Percentiles rank a stretch among this genome's conserved stretches.
Evolutionary conservation across 2,113 vertebrate genomes (phyloP).

Genomic region (Hyperopisus bebe): DNA sequence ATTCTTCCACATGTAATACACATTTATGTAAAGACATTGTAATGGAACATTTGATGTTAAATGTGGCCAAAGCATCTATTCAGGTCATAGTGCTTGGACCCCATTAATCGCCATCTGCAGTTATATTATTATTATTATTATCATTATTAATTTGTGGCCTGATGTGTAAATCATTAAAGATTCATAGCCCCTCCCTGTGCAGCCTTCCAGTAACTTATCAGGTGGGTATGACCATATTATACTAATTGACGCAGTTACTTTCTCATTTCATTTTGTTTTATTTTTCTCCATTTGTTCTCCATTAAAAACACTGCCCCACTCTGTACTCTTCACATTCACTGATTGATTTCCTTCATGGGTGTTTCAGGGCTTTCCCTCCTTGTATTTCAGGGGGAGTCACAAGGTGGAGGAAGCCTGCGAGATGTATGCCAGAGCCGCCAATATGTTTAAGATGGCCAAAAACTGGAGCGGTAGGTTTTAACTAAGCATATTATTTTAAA

Average conservation of each 20-base stretch:
- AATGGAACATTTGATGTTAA: no score
- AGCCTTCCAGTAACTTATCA: neutral
- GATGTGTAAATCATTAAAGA: neutral
- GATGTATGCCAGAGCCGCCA: constrained; percentile 96
- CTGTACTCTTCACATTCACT: neutral
- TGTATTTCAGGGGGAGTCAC: constrained; percentile 74
- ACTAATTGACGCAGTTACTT: neutral
- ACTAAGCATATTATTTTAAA: neutral
- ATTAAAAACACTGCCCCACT: neutral
- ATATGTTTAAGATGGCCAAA: constrained; percentile 99
- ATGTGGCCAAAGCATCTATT: no score
- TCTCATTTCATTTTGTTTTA: neutral
- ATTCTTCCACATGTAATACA: no score
- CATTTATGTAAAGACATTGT: no score
- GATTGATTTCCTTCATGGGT: neutral
- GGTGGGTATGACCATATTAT: neutral
- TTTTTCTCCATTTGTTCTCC: neutral
- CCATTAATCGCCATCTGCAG: neutral
- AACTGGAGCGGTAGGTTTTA: constrained; percentile 86
- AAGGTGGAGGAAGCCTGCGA: constrained; percentile 95
- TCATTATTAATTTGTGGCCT: neutral
- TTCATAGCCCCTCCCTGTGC: neutral
- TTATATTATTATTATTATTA: neutral
- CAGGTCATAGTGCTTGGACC: neutral
- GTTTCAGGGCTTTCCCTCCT: neutral